phyloP scores from a whole-genome alignment of 2,113 vertebrate genomes.

The Gambusia holbrooki region DNA sequence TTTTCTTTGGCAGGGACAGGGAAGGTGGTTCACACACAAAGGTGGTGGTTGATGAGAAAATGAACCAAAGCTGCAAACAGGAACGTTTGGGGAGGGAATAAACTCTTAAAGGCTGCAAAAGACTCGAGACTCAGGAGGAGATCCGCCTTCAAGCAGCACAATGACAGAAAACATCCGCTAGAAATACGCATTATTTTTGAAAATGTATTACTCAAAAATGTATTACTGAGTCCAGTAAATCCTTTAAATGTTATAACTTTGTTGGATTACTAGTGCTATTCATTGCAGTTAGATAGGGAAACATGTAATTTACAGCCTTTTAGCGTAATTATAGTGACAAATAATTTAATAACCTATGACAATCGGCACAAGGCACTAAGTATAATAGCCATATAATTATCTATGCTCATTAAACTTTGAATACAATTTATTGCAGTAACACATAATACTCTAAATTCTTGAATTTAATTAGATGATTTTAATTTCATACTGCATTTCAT shows the following conservation, averaged over 20 bases:
- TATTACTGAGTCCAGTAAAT: not conserved
- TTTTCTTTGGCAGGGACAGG: too few relatives aligned
- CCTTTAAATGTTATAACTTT: slow-evolving; percentile 2
- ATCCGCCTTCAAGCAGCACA: not conserved
- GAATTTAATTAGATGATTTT: slow-evolving; percentile 17
- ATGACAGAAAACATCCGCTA: too few relatives aligned
- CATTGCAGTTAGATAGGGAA: slow-evolving; percentile 1
- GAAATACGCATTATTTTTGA: too few relatives aligned
- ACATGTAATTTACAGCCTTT: not conserved
- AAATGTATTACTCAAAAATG: too few relatives aligned
- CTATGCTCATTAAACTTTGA: slow-evolving; percentile 4
- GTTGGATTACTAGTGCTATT: slow-evolving; percentile 1
- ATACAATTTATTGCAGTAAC: not conserved
- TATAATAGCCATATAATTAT: not conserved
- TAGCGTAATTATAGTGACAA: not conserved
- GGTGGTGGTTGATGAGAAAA: too few relatives aligned
- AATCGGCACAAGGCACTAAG: not conserved
- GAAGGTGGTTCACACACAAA: not conserved
- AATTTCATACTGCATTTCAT: slow-evolving; percentile 19
- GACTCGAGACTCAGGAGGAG: too few relatives aligned
- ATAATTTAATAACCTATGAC: not conserved
- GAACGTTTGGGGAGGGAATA: not conserved
- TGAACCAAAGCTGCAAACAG: too few relatives aligned
- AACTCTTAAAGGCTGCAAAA: not conserved
- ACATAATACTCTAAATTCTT: not conserved